Percentiles rank a stretch among this genome's conserved stretches.
Conservation (phyloP, 2,113 vertebrate species). For the Phrynocephalus versicolor region DNA sequence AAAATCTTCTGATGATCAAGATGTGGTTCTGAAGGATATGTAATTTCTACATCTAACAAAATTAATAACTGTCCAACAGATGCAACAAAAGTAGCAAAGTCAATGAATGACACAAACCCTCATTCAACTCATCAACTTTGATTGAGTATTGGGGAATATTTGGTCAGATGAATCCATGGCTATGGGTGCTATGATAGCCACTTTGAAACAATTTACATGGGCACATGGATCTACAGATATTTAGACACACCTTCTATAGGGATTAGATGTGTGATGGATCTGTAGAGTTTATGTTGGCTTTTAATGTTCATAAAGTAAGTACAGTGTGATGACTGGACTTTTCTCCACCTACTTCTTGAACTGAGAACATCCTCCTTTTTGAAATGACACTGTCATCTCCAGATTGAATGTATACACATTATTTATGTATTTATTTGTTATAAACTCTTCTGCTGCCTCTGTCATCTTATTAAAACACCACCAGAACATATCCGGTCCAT, state of each 20-base stretch:
- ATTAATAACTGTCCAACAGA: constrained; percentile 35
- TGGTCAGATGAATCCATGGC: background rate
- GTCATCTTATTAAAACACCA: background rate
- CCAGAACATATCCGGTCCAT: background rate
- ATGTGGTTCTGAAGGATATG: constrained; percentile 27
- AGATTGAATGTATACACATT: background rate
- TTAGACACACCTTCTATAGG: background rate
- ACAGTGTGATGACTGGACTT: background rate
- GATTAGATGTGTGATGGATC: background rate
- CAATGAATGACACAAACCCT: background rate
- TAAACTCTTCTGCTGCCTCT: background rate
- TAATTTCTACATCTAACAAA: constrained; percentile 45
- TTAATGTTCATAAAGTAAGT: background rate
- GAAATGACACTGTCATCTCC: background rate
- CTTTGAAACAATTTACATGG: background rate
- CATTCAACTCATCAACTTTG: constrained; percentile 6
- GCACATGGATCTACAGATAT: background rate
- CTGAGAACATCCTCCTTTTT: background rate
- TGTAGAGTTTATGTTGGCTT: background rate
- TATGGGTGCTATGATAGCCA: background rate
- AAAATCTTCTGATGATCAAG: constrained; percentile 55
- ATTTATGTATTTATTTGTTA: no score
- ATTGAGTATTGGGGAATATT: background rate
- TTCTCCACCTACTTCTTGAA: background rate
- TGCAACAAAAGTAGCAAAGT: background rate